These are phyloP conservation scores for Spinus pinus DNA, from an alignment of 2,797 vertebrate species.

Conservation along the genomic window DNA sequence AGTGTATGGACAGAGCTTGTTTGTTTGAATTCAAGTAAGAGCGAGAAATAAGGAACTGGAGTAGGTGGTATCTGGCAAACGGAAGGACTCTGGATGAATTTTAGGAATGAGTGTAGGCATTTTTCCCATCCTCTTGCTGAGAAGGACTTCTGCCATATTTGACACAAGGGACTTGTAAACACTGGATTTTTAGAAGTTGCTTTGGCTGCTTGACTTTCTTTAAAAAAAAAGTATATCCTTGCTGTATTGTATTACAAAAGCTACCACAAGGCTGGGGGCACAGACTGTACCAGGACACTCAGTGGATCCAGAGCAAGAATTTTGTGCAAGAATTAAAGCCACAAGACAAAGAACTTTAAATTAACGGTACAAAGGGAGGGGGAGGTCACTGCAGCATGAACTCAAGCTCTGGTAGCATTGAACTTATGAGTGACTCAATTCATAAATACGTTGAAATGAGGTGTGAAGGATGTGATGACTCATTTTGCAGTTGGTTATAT, in stretches of 20 bases:
- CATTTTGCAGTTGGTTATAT: neutral
- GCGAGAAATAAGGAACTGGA: neutral
- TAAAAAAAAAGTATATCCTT: neutral
- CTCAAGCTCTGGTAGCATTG: neutral
- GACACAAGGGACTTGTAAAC: neutral
- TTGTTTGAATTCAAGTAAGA: neutral
- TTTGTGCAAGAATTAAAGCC: neutral
- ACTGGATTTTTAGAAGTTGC: neutral
- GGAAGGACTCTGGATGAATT: neutral
- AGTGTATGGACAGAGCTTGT: neutral
- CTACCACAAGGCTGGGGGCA: neutral
- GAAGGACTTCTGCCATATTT: neutral
- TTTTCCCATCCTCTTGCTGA: neutral
- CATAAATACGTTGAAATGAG: neutral
- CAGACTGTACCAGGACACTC: neutral
- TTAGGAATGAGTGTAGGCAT: neutral
- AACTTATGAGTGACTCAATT: neutral
- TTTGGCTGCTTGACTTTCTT: neutral
- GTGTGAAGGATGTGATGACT: neutral
- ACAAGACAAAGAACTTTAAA: neutral
- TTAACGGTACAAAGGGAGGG: neutral
- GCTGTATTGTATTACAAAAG: neutral
- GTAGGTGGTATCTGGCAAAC: neutral
- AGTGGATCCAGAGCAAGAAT: neutral
- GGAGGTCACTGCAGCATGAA: neutral